Evolutionary conservation across 2,888 invertebrate species (phyloP).

Genomic region (Watsonalla cultraria): DNA sequence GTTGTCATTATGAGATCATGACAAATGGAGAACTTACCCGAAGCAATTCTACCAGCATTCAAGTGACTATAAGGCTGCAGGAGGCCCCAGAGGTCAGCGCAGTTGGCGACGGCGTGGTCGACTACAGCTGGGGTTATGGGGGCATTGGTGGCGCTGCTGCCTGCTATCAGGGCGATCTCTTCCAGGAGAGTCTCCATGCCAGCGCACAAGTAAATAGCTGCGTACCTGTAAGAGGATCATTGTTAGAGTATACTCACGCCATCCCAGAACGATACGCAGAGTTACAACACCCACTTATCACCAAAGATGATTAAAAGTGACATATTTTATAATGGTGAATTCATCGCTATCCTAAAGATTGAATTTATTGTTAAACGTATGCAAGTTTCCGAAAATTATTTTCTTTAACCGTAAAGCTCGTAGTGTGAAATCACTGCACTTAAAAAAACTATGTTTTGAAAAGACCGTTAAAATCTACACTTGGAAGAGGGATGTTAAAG

Average conservation of each 20-base stretch:
- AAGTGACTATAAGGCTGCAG: conserved; percentile 94
- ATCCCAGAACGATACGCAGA: too few relatives aligned
- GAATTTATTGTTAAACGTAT: too few relatives aligned
- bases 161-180: conserved; percentile 81
- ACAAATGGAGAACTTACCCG: conserved; percentile 73
- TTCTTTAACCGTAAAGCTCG: too few relatives aligned
- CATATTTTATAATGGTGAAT: too few relatives aligned
- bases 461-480: too few relatives aligned
- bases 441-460: too few relatives aligned
- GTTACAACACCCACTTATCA: too few relatives aligned
- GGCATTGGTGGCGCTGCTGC: conserved; percentile 45
- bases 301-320: too few relatives aligned
- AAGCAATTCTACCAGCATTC: conserved; percentile 92
- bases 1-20: neutral
- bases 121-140: conserved; percentile 89
- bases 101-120: conserved; percentile 91
- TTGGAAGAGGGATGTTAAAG: neutral
- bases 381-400: too few relatives aligned
- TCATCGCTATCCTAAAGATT: too few relatives aligned
- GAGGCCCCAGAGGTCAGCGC: conserved; percentile 93
- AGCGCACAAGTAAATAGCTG: conserved; percentile 93
- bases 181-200: conserved; percentile 93
- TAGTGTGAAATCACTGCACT: too few relatives aligned
- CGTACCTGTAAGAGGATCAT: conserved; percentile 77
- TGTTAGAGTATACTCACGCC: too few relatives aligned